These are phyloP conservation scores for Eleginops maclovinus DNA, from an alignment of 2,113 vertebrate species.

Conservation along the genomic window DNA sequence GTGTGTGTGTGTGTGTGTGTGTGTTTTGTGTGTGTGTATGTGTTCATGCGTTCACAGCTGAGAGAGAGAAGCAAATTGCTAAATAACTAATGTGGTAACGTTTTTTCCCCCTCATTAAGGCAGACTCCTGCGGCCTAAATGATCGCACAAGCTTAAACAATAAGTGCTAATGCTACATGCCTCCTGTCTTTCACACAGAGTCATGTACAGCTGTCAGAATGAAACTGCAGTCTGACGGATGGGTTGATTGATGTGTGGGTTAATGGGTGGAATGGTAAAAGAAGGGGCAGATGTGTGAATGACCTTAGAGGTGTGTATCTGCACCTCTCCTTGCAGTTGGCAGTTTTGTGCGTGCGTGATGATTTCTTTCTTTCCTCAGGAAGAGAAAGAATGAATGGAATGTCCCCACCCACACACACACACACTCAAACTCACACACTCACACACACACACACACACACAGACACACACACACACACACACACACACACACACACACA, in stretches of 20 bases:
- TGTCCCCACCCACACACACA: conserved; percentile 48
- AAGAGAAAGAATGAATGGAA: conserved; percentile 76
- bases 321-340: conserved; percentile 52
- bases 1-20: conserved; percentile 13
- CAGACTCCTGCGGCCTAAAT: background rate
- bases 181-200: background rate
- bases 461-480: no score
- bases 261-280: conserved; percentile 15
- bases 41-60: conserved; percentile 21
- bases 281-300: conserved; percentile 55
- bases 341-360: conserved; percentile 44
- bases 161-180: background rate
- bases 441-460: no score
- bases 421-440: no score
- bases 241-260: conserved; percentile 6
- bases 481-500: no score
- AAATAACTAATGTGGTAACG: background rate
- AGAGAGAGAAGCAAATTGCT: conserved; percentile 11
- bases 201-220: background rate
- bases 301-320: conserved; percentile 38
- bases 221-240: background rate
- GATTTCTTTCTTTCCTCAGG: conserved; percentile 73
- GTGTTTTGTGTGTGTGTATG: conserved; percentile 13
- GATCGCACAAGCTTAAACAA: background rate
- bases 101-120: background rate